Conservation (phyloP, 2,113 vertebrate genomes). For the Pagrus major region DNA sequence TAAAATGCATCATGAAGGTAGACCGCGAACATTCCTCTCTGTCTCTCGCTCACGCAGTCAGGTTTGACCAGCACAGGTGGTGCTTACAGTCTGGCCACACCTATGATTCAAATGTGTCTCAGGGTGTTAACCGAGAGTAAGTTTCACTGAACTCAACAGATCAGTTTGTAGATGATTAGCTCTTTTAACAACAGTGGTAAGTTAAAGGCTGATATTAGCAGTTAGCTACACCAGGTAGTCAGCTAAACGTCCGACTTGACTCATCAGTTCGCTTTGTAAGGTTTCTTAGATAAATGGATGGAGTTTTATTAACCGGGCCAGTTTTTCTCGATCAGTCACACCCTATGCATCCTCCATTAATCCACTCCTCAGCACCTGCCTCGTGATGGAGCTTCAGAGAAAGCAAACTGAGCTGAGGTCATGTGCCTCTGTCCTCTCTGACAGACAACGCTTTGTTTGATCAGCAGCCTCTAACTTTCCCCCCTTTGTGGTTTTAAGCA, state of each 20-base stretch:
- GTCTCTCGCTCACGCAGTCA: not conserved
- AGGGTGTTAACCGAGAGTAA: not conserved
- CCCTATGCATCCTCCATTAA: not conserved
- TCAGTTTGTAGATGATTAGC: not conserved
- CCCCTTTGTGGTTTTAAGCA: slow-evolving; percentile 3
- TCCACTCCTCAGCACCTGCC: slow-evolving; percentile 1
- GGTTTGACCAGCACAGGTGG: slow-evolving; percentile 47
- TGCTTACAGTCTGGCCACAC: slow-evolving; percentile 30
- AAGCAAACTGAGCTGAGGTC: not conserved
- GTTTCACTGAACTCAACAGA: not conserved
- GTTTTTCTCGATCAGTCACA: not conserved
- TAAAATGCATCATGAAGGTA: not conserved
- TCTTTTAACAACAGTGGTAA: not conserved
- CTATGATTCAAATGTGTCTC: slow-evolving; percentile 10
- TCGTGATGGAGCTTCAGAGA: not conserved
- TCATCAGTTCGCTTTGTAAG: not conserved
- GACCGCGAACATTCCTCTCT: not conserved
- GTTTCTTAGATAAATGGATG: not conserved
- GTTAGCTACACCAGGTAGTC: too few relatives aligned
- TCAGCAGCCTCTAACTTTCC: not conserved
- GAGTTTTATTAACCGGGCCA: not conserved
- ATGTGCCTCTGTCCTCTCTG: not conserved
- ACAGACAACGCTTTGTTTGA: slow-evolving; percentile 1
- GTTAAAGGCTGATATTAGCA: too few relatives aligned
- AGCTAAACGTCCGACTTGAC: too few relatives aligned